phyloP scores from a whole-genome alignment of 2,888 invertebrate species.

The Yponomeuta plumbellus region DNA sequence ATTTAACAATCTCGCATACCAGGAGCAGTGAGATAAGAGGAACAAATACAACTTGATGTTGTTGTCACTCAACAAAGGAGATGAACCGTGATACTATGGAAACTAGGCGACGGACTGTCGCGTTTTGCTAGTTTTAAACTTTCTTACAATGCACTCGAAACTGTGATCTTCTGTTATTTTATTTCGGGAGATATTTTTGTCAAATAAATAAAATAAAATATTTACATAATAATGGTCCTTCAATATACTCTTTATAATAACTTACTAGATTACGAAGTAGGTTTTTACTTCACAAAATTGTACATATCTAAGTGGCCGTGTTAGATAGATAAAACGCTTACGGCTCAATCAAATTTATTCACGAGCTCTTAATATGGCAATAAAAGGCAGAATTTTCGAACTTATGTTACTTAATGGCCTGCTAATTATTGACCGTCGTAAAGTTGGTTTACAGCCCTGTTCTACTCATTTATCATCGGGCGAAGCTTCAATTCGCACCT shows the following conservation, averaged over 20 bases:
- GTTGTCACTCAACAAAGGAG: slow-evolving; percentile 46
- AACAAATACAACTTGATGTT: slow-evolving; percentile 59
- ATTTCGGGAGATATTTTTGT: too few relatives aligned
- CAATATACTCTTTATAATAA: too few relatives aligned
- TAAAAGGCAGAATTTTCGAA: slow-evolving; percentile 14
- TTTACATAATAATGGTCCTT: too few relatives aligned
- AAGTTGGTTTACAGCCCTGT: slow-evolving; percentile 1
- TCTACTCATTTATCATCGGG: not conserved
- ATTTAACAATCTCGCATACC: slow-evolving; percentile 63
- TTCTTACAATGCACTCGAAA: not conserved
- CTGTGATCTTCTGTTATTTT: too few relatives aligned
- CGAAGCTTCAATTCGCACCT: slow-evolving; percentile 1
- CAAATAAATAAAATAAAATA: too few relatives aligned
- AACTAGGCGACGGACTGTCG: slow-evolving; percentile 17
- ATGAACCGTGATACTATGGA: slow-evolving; percentile 21
- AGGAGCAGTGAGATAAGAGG: slow-evolving; percentile 56
- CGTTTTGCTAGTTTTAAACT: not conserved
- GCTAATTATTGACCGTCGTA: slow-evolving; percentile 43
- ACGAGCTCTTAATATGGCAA: slow-evolving; percentile 2
- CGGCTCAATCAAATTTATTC: not conserved
- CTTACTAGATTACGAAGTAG: too few relatives aligned
- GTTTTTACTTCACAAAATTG: not conserved
- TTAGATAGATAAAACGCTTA: slow-evolving; percentile 3
- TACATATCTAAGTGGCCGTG: not conserved
- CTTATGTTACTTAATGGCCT: slow-evolving; percentile 46